Base-by-base conservation (phyloP, 2,797 vertebrate genomes). In the Microcaecilia unicolor region DNA sequence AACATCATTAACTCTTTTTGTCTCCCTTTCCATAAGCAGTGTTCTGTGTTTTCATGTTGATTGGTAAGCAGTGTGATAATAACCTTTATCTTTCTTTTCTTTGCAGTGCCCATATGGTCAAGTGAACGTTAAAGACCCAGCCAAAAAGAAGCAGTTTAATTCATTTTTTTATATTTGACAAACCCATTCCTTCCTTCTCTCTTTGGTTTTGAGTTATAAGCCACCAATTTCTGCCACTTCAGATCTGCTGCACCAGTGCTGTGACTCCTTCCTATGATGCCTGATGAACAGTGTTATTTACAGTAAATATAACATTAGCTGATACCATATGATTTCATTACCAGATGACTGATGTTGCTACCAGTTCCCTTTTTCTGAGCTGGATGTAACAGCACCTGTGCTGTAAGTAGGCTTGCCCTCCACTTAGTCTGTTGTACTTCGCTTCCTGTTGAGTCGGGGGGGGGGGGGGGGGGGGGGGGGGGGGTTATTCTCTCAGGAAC, bases 41-140 rank as follows among this genome's bases (percentile, higher is more conserved):
- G 21, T 25, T 50, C 37, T 22, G 17, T 37, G 51, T 62, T 61
- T 48, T 37, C 37, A 60, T 62, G 34, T 29, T 60, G 38, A 57
- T 37, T 46, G 30, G 46, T 14, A 15, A 37, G 39, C 37, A 42
- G 28, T 25, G 47, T 37, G 42, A 5, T 53, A 58, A 62, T 16
- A 16, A 25, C 16, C 48, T 43, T 53, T 48, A n/a, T 55, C 75
- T 61, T 57, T 58, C 33, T 74, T 63, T 78, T 55, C 61, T 70
- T 64, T 61, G 39, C 67, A 92, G 91, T 88, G 89, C 84, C 89
- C 87, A 11, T 87, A 84, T 41, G 84, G 84, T 39, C 84, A 91
- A 78, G 74, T 77, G 57, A 88, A 86, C 25, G 78, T 88, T 66
- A 85, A 87, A 72, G 83, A 92, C 51, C 55, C 77, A 9, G 72